phyloP scores from a whole-genome alignment of 2,888 invertebrate genomes.

The Lepidonotus clava region DNA sequence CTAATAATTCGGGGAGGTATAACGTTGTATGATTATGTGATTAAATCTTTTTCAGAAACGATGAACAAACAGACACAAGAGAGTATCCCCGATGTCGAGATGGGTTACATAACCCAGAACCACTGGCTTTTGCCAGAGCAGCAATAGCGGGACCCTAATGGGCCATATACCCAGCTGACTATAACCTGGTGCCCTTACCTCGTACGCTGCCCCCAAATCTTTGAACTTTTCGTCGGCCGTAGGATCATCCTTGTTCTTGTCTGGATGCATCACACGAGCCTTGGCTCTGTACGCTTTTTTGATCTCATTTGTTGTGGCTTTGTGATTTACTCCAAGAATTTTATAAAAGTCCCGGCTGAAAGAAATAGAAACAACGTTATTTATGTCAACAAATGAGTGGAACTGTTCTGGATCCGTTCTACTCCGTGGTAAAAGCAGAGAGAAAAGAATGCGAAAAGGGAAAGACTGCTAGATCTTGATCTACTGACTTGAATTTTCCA shows the following conservation, averaged over 20 bases:
- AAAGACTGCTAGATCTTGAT: too few relatives aligned
- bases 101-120: too few relatives aligned
- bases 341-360: conserved; percentile 93
- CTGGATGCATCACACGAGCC: conserved; percentile 98
- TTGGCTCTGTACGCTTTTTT: conserved; percentile 97
- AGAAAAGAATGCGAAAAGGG: not conserved
- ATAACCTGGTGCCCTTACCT: too few relatives aligned
- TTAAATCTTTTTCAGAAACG: too few relatives aligned
- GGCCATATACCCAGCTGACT: too few relatives aligned
- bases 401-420: too few relatives aligned
- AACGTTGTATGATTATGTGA: too few relatives aligned
- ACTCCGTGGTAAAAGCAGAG: not conserved
- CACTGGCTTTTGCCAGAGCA: too few relatives aligned
- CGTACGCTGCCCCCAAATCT: conserved; percentile 97
- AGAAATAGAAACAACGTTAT: not conserved
- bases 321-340: conserved; percentile 91
- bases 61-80: too few relatives aligned
- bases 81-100: too few relatives aligned
- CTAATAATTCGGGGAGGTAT: too few relatives aligned
- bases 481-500: not conserved
- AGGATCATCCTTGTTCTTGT: conserved; percentile 97
- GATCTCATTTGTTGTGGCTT: conserved; percentile 94
- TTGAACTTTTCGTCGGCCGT: conserved; percentile 96
- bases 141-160: too few relatives aligned
- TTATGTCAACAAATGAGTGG: not conserved